A percentile compares a stretch with the other conserved stretches of the same genome.
Conservation (phyloP, 1,140 invertebrate species). For the Chlorops oryzae region DNA sequence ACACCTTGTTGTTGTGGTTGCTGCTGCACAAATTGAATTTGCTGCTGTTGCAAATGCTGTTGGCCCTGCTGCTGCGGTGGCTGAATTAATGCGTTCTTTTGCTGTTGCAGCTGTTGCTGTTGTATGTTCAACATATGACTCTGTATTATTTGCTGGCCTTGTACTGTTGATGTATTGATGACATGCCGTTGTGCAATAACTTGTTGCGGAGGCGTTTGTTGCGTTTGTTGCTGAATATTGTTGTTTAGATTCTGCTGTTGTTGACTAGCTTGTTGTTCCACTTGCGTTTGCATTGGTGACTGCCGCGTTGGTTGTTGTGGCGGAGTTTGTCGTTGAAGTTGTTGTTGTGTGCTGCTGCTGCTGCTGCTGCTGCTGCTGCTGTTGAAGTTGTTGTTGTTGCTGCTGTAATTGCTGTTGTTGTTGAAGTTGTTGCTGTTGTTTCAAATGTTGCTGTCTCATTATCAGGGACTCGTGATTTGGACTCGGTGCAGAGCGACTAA, state of each 20-base stretch:
- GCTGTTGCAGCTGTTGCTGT: slow-evolving; percentile 36
- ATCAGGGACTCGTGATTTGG: slow-evolving; percentile 43
- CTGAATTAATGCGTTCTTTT: background rate
- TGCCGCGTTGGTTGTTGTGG: slow-evolving; percentile 19
- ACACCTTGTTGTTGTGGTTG: slow-evolving; percentile 14
- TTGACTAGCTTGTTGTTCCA: slow-evolving; percentile 16
- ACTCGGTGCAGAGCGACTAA: slow-evolving; percentile 36
- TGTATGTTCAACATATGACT: slow-evolving; percentile 42
- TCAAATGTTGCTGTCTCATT: slow-evolving; percentile 40
- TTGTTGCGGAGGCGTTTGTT: slow-evolving; percentile 2
- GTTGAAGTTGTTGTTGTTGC: slow-evolving; percentile 15
- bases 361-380: slow-evolving; percentile 21
- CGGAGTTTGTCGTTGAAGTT: slow-evolving; percentile 18
- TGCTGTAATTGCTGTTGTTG: slow-evolving; percentile 21
- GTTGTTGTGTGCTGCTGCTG: slow-evolving; percentile 23
- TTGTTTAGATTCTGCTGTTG: too few relatives aligned
- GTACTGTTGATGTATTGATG: slow-evolving; percentile 42
- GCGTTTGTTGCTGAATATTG: slow-evolving; percentile 19
- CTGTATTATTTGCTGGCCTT: slow-evolving; percentile 45
- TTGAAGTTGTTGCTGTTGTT: slow-evolving; percentile 38
- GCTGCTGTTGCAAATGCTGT: slow-evolving; percentile 21
- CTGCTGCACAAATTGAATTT: slow-evolving; percentile 1
- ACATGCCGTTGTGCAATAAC: slow-evolving; percentile 42
- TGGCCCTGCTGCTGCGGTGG: slow-evolving; percentile 23
- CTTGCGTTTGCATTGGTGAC: slow-evolving; percentile 17